These are phyloP conservation scores for Gastrophryne carolinensis DNA, from an alignment of 2,797 vertebrate species.

Conservation along the genomic window DNA sequence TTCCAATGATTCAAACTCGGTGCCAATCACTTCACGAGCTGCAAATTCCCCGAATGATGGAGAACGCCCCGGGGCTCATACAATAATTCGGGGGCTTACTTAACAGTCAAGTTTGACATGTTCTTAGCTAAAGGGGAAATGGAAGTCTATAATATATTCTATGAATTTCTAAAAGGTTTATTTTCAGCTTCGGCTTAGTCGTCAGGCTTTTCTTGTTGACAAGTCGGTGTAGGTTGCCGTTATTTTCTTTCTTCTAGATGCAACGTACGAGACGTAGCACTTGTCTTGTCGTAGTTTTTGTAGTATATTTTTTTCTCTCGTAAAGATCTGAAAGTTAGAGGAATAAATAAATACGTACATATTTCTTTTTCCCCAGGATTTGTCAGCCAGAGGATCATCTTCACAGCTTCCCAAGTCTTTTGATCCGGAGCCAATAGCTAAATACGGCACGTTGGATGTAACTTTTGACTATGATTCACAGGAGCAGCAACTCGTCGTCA, in stretches of 20 bases:
- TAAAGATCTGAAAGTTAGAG: slow-evolving; percentile 54
- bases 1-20: slow-evolving; percentile 9
- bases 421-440: slow-evolving; percentile 85
- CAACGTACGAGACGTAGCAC: neutral
- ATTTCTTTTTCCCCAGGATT: slow-evolving; percentile 72
- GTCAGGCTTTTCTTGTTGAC: slow-evolving; percentile 9
- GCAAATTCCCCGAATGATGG: slow-evolving; percentile 32
- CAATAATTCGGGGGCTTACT: slow-evolving; percentile 43
- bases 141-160: slow-evolving; percentile 27
- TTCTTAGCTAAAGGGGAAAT: slow-evolving; percentile 40
- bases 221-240: neutral
- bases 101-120: slow-evolving; percentile 43
- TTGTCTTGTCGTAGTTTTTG: neutral
- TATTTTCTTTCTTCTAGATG: neutral
- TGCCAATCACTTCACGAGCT: slow-evolving; percentile 12
- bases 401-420: slow-evolving; percentile 90
- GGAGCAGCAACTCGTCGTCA: slow-evolving; percentile 89
- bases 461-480: slow-evolving; percentile 92
- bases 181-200: slow-evolving; percentile 10
- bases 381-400: slow-evolving; percentile 88
- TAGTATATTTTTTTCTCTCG: slow-evolving; percentile 54
- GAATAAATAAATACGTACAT: slow-evolving; percentile 55
- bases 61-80: slow-evolving; percentile 28
- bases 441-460: slow-evolving; percentile 92
- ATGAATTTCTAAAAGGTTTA: slow-evolving; percentile 18